Evolutionary conservation across 2,113 vertebrate genomes (phyloP).

Genomic region (Nycticryphes semicollaris): DNA sequence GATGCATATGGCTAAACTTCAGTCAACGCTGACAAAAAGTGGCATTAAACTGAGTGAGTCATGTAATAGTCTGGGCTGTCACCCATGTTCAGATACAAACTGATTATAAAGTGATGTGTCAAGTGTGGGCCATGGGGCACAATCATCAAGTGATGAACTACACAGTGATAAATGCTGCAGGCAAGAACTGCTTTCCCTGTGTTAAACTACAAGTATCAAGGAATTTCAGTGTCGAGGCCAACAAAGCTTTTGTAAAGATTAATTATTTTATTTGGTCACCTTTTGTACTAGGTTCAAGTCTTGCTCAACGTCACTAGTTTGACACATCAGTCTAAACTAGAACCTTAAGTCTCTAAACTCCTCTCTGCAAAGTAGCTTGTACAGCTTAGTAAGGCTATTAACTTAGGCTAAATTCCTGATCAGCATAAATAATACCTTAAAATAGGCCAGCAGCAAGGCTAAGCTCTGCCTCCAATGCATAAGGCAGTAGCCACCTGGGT

Average conservation of each 20-base stretch:
- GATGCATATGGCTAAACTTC: accelerated
- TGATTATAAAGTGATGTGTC: accelerated
- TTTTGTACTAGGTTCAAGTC: not conserved
- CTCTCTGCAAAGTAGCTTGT: not conserved
- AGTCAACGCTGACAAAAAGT: not conserved
- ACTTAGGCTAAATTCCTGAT: not conserved
- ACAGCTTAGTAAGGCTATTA: not conserved
- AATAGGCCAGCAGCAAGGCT: not conserved
- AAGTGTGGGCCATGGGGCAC: not conserved
- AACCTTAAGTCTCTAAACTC: not conserved
- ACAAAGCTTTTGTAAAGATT: not conserved
- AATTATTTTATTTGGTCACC: not conserved
- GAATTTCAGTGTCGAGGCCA: not conserved
- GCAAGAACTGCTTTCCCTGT: not conserved
- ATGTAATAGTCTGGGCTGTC: not conserved
- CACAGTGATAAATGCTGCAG: not conserved
- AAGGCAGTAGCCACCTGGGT: not conserved
- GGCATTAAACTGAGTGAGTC: not conserved
- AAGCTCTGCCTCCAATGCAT: not conserved
- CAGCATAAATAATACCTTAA: not conserved
- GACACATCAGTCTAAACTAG: not conserved
- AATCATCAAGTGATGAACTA: not conserved
- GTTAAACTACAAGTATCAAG: not conserved
- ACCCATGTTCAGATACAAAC: not conserved
- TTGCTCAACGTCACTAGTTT: not conserved